Conservation (phyloP, 2,113 vertebrate species). For the Labeo rohita region DNA sequence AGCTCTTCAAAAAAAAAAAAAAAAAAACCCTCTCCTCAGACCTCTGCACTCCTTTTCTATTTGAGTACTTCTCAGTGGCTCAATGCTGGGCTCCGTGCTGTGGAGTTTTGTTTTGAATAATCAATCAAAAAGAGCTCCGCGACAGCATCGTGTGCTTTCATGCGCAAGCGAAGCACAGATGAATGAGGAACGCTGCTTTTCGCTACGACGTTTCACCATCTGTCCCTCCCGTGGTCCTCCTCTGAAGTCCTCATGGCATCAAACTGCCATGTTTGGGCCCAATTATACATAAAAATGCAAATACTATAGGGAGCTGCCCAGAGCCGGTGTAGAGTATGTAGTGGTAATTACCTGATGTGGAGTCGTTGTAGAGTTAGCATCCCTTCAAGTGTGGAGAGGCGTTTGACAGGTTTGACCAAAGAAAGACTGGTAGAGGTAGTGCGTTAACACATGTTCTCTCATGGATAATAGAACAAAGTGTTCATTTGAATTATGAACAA, state of each 20-base stretch:
- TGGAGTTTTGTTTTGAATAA: constrained; percentile 73
- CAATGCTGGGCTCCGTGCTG: constrained; percentile 64
- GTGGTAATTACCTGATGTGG: constrained; percentile 75
- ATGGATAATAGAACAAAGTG: constrained; percentile 82
- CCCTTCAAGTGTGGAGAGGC: constrained; percentile 56
- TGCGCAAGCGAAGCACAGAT: constrained; percentile 26
- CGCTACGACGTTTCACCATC: constrained; percentile 36
- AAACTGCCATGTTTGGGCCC: constrained; percentile 63
- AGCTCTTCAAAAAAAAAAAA: constrained; percentile 70
- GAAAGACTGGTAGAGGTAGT: constrained; percentile 60
- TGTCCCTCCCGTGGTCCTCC: constrained; percentile 53
- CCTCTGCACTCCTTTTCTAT: constrained; percentile 72
- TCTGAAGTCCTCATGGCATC: constrained; percentile 63
- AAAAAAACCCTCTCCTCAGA: constrained; percentile 27
- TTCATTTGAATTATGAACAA: constrained; percentile 82
- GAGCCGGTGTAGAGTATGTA: constrained; percentile 61
- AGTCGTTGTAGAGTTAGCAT: constrained; percentile 61
- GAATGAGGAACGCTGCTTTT: constrained; percentile 37
- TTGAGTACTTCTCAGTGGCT: constrained; percentile 72
- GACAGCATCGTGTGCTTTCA: constrained; percentile 53
- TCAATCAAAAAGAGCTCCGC: constrained; percentile 70
- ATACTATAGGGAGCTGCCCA: constrained; percentile 62
- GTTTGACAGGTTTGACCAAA: constrained; percentile 68
- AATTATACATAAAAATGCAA: constrained; percentile 71
- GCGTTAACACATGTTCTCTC: constrained; percentile 73